Evolutionary conservation across 64 coral and sea anemone genomes (phyloP), one percentile per base, ranked within the genome.

Genomic region (Porites lutea): DNA sequence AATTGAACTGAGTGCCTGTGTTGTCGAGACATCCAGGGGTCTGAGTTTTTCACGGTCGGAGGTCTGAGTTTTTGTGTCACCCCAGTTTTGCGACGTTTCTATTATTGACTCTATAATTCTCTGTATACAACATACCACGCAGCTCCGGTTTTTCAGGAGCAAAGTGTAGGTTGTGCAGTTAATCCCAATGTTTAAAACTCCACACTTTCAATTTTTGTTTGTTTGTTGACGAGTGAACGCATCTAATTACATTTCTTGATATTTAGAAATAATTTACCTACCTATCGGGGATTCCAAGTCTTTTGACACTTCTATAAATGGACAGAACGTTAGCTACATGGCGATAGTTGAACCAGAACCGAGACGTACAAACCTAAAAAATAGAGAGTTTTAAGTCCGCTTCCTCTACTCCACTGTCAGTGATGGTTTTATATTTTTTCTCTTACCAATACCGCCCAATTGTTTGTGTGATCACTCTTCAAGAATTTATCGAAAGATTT

Each of bases 331-430:
- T 98, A 83, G 97, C 97, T 79, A 98, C 83, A 91, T 98, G 97
- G 5, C 97, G 93, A 86, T 98, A 98, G 73, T 98, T 98, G 63
- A 98, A 98, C 97, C 97, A 98, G 86, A 98, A 98, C 67, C 97
- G 66, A 21, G 97, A 98, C 13, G 97, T 98, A 21, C 97, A 98
- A 49, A 98, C 97, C 97, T 98, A 18, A 61, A 23, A 88, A 59
- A 46, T 72, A 18, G 15, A 22, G 19, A 70, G 27, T 37, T 1
- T 37, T 37, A 37, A 37, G 27, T 37, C 1, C 27, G 27, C 27
- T 37, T 37, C 27, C 27, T 1, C 27, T 37, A 37, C 7, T 83
- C 13, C 3, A 52, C 19, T n/a, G 61, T 63, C 13, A 15, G 68
- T 11, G 6, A 88, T 43, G 0, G 18, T 20, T 73, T 37, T 43